Evolutionary conservation across 1,140 invertebrate genomes (phyloP).

Genomic region (Mylabris phalerata): DNA sequence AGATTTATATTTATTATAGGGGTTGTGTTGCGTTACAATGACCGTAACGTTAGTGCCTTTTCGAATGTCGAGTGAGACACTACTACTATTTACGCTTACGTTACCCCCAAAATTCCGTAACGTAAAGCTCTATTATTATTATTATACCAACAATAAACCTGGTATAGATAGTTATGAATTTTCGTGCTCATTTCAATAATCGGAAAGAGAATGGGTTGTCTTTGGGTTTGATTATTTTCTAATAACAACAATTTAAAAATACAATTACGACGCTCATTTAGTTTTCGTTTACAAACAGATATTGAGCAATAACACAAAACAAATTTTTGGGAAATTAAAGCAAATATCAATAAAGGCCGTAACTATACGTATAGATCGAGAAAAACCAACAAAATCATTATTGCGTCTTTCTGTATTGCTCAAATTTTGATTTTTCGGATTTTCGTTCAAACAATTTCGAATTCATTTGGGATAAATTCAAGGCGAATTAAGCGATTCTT

Average conservation of each 20-base stretch:
- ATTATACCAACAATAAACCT: not conserved
- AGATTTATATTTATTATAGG: constrained; percentile 42
- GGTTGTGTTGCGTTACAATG: constrained; percentile 42
- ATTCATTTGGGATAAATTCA: too few species aligned
- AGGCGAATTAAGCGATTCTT: too few species aligned
- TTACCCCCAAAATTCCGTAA: constrained; percentile 5
- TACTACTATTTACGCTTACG: constrained; percentile 21
- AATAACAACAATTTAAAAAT: not conserved
- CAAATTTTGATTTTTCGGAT: not conserved
- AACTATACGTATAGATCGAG: constrained; percentile 12
- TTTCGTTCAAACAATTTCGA: too few species aligned
- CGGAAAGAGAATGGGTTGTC: too few species aligned
- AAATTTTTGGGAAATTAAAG: constrained; percentile 13
- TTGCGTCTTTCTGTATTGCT: not conserved
- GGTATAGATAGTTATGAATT: too few species aligned
- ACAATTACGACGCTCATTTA: constrained; percentile 1
- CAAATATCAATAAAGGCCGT: constrained; percentile 31
- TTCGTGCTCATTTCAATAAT: too few species aligned
- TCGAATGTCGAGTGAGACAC: constrained; percentile 43
- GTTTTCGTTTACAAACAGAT: constrained; percentile 5
- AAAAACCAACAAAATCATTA: constrained; percentile 3
- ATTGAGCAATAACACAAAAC: constrained; percentile 20
- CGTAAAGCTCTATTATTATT: constrained; percentile 5
- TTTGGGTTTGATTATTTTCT: not conserved
- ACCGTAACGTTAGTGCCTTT: constrained; percentile 43